phyloP scores from a whole-genome alignment of 1,140 invertebrate genomes.

The Drosophila quadrilineata region DNA sequence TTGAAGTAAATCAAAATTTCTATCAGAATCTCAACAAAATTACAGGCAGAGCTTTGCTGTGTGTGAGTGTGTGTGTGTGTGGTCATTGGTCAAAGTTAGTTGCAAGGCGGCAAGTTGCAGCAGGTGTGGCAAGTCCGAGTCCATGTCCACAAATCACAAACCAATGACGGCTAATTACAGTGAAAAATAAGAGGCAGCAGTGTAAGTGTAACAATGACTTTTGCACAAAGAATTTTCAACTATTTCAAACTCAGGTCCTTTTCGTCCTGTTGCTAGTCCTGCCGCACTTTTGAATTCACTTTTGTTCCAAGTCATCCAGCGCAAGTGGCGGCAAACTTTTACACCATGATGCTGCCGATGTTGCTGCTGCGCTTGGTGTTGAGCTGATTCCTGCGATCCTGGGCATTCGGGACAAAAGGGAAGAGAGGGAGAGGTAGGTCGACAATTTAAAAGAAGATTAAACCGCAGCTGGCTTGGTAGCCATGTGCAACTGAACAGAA shows the following conservation, averaged over 20 bases:
- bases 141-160: conserved; percentile 68
- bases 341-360: conserved; percentile 56
- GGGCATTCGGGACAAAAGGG: no score
- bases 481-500: conserved; percentile 28
- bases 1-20: conserved; percentile 41
- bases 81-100: conserved; percentile 15
- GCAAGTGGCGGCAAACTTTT: conserved; percentile 72
- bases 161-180: conserved; percentile 76
- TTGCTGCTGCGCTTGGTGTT: conserved; percentile 13
- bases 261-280: neutral
- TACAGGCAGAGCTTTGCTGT: conserved; percentile 20
- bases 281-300: conserved; percentile 9
- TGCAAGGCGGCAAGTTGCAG: neutral
- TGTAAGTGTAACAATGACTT: conserved; percentile 69
- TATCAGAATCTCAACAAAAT: conserved; percentile 41
- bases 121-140: conserved; percentile 26
- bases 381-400: neutral
- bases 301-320: conserved; percentile 73
- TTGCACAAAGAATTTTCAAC: conserved; percentile 66
- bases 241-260: conserved; percentile 53
- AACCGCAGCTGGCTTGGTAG: conserved; percentile 58
- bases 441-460: conserved; percentile 76
- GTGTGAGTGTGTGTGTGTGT: no score
- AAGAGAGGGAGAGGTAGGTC: no score
- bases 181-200: conserved; percentile 48